Percentiles rank a stretch among this genome's conserved stretches.
Evolutionary conservation across 2,797 vertebrate genomes (phyloP).

Genomic region (Artibeus lituratus): DNA sequence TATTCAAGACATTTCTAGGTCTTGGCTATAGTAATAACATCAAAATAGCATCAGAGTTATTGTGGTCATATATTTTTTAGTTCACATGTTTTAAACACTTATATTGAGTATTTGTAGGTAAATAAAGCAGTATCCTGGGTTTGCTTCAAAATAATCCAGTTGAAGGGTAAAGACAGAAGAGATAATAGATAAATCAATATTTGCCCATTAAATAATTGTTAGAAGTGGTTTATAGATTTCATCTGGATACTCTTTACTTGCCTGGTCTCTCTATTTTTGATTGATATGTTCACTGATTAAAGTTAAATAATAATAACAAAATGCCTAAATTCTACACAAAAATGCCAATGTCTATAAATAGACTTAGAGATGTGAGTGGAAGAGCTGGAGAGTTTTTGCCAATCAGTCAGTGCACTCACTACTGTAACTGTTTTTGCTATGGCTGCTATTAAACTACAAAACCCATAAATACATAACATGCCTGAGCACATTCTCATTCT

Average conservation of each 20-base stretch:
- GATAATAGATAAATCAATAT: background rate
- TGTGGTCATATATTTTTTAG: background rate
- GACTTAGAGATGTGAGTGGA: background rate
- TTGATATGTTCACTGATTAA: background rate
- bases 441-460: background rate
- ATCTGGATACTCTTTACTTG: background rate
- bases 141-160: conserved; percentile 2
- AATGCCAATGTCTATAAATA: background rate
- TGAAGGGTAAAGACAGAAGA: background rate
- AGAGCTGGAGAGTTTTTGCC: background rate
- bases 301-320: background rate
- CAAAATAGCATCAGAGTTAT: background rate
- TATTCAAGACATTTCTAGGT: background rate
- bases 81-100: background rate
- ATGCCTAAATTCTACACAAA: background rate
- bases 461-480: background rate
- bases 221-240: background rate
- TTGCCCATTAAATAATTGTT: background rate
- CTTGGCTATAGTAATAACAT: background rate
- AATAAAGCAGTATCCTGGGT: background rate
- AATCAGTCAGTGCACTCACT: background rate
- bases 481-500: background rate
- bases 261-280: background rate
- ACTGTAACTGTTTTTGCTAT: background rate
- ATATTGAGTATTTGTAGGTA: background rate